Percentiles rank a stretch among this genome's conserved stretches.
These are phyloP conservation scores for Neogale vison DNA, from an alignment of 2,113 vertebrate genomes.

Conservation along the genomic window DNA sequence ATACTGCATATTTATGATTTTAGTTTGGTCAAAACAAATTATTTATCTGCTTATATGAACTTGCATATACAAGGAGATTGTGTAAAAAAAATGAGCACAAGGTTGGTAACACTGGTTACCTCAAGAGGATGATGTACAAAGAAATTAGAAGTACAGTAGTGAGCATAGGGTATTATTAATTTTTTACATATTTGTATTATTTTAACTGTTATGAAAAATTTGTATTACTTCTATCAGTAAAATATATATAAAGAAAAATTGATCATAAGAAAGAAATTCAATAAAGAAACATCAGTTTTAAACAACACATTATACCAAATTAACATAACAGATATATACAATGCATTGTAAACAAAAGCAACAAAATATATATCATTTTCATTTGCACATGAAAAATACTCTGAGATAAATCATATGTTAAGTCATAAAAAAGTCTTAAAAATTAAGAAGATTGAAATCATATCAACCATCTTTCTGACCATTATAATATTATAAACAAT, in stretches of 20 bases:
- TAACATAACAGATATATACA: background rate
- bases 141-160: background rate
- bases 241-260: background rate
- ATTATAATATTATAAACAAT: background rate
- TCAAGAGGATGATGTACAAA: background rate
- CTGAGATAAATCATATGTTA: background rate
- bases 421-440: background rate
- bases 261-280: background rate
- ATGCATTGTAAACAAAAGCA: background rate
- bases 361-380: background rate
- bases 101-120: background rate
- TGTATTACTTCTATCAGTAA: background rate
- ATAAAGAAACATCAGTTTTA: background rate
- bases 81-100: background rate
- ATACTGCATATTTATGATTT: background rate
- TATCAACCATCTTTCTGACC: background rate
- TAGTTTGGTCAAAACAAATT: background rate
- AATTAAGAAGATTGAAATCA: background rate
- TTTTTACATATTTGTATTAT: background rate
- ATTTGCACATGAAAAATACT: background rate
- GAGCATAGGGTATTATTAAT: background rate
- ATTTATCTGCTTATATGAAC: background rate
- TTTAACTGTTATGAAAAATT: background rate
- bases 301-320: background rate
- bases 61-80: background rate